Base-by-base conservation (phyloP, 2,888 invertebrate species). In the Erebia palarica region DNA sequence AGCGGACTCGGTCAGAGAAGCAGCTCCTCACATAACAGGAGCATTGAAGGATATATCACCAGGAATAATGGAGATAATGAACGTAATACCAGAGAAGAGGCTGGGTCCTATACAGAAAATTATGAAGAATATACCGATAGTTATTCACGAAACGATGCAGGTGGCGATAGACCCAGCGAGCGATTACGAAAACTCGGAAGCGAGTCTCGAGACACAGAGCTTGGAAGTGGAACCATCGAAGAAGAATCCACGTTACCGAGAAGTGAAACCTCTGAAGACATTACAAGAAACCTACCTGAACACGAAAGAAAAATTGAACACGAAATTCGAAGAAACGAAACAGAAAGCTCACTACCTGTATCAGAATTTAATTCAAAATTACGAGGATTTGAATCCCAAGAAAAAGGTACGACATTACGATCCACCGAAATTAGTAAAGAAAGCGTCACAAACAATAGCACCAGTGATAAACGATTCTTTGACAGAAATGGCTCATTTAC, bases 21-120 rank as follows among this genome's bases (percentile, higher is more conserved):
- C 89, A 18, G 90, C 92, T 1, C 93, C 93, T 13, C 93, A 91
- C 76, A 84, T 93, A 73, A 91, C 93, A 49, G 90, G 85, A 80
- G 89, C 93, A 1, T 76, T 93, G 78, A 90, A 84, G 74, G 92
- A 92, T 70, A 90, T 93, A 79, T 90, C 93, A 55, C 93, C 93
- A 27, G 91, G 92, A 55, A 88, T 93, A 66, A 86, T 89, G 81
- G 93, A 93, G 76, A 86, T 93, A 78, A 87, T 91, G 79, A 92
- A 91, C 75, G 84, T 90, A 69, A 80, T 93, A 65, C 93, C 93
- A 69, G 74, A 84, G 69, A 82, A 90, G 72, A 84, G 80, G 75
- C 82, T 80, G 75, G 81, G 73, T 69, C 86, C 91, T n/a, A 80
- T 91, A 67, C 87, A 88, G 75, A 84, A 84, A 71, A 85, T 88